These are phyloP conservation scores for Spatulosminthurus flaviceps DNA, from an alignment of 2,888 invertebrate species.

Conservation along the genomic window DNA sequence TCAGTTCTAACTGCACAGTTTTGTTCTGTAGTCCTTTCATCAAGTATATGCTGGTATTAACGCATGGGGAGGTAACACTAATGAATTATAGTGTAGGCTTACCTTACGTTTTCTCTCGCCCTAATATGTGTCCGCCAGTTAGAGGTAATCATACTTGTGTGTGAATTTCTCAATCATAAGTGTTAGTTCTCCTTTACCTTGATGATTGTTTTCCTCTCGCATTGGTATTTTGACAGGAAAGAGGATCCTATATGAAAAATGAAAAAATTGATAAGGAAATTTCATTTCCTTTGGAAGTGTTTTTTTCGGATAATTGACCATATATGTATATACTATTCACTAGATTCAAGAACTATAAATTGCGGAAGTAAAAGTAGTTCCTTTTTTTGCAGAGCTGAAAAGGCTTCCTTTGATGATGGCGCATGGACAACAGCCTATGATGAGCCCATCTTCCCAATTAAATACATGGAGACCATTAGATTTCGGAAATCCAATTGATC, in stretches of 20 bases:
- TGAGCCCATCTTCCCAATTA: not conserved
- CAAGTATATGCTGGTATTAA: slow-evolving; percentile 1
- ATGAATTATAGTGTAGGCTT: slow-evolving; percentile 1
- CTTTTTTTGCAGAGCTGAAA: slow-evolving; percentile 31
- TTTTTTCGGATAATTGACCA: not conserved
- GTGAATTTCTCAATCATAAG: not conserved
- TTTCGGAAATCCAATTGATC: slow-evolving; percentile 58
- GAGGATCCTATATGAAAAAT: not conserved
- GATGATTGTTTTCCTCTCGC: not conserved
- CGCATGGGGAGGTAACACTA: not conserved
- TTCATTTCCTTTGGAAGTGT: not conserved
- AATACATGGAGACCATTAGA: slow-evolving; percentile 57
- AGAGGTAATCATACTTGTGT: not conserved
- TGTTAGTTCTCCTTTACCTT: not conserved
- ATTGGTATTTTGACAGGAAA: not conserved
- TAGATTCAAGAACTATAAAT: not conserved
- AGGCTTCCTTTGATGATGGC: slow-evolving; percentile 42
- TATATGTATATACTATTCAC: too few species aligned
- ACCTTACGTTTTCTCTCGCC: not conserved
- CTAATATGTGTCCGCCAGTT: not conserved
- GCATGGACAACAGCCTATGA: not conserved
- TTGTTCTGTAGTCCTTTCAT: not conserved
- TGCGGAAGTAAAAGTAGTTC: not conserved
- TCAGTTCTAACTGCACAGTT: not conserved
- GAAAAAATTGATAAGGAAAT: not conserved